phyloP scores from a whole-genome alignment of 2,113 vertebrate genomes.

The Rhinogobius similis region DNA sequence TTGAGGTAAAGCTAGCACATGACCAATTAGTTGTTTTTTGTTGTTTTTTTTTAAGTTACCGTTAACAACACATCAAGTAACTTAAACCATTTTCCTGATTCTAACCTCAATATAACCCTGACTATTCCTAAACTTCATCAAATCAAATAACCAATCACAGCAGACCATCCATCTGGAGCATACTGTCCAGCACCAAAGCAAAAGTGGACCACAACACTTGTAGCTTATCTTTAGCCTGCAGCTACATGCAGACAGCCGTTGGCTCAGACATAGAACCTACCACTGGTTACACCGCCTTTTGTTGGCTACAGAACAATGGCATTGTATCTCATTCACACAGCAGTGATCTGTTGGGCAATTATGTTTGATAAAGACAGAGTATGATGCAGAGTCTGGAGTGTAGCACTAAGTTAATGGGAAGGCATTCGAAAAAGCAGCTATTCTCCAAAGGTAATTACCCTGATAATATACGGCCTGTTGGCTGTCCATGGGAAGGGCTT shows the following conservation, averaged over 20 bases:
- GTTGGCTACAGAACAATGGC: conserved; percentile 46
- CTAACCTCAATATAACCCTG: too few species aligned
- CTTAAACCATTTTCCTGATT: too few species aligned
- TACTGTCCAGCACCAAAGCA: not conserved
- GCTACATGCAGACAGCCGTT: conserved; percentile 28
- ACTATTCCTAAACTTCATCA: too few species aligned
- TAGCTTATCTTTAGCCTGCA: conserved; percentile 28
- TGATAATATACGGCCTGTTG: conserved; percentile 66
- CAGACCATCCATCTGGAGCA: too few species aligned
- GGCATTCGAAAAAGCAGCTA: conserved; percentile 54
- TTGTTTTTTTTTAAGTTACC: too few species aligned
- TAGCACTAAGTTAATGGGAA: conserved; percentile 39
- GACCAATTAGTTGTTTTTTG: too few species aligned
- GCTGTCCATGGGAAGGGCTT: conserved; percentile 55
- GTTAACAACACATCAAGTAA: too few species aligned
- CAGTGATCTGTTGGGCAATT: conserved; percentile 37
- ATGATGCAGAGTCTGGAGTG: conserved; percentile 37
- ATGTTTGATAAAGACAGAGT: conserved; percentile 36
- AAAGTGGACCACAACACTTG: conserved; percentile 18
- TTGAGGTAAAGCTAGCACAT: too few species aligned
- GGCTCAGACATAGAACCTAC: conserved; percentile 41
- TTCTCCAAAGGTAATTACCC: conserved; percentile 65
- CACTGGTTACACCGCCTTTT: too few species aligned
- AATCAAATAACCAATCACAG: too few species aligned
- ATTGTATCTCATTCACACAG: conserved; percentile 51